A percentile compares a stretch with the other conserved stretches of the same genome.
phyloP scores from a whole-genome alignment of 2,113 vertebrate species.

The Hippolais icterina region DNA sequence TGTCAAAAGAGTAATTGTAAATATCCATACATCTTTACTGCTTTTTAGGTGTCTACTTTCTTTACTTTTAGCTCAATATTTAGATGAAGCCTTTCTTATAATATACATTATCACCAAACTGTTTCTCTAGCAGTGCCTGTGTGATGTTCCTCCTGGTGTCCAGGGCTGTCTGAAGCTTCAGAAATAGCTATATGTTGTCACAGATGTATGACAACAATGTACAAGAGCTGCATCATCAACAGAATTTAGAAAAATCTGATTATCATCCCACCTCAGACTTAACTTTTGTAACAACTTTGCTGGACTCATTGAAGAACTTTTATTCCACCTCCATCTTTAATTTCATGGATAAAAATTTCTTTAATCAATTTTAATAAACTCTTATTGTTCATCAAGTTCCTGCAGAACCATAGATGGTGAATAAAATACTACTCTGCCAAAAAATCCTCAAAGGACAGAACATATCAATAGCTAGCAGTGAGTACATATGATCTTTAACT shows the following conservation, averaged over 20 bases:
- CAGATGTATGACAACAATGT: not conserved
- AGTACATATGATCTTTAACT: not conserved
- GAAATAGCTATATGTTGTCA: not conserved
- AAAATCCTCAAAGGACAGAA: not conserved
- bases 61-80: not conserved
- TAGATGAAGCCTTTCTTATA: not conserved
- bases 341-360: not conserved
- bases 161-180: not conserved
- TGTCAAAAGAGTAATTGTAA: not conserved
- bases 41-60: not conserved
- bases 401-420: fast-evolving
- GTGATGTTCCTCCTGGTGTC: not conserved
- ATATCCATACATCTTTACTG: not conserved
- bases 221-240: not conserved
- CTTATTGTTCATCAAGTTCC: not conserved
- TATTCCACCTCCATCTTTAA: not conserved
- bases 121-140: not conserved
- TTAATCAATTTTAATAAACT: not conserved
- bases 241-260: not conserved
- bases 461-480: not conserved
- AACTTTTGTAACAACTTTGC: not conserved
- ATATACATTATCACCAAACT: not conserved
- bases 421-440: not conserved
- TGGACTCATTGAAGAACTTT: not conserved
- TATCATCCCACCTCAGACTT: fast-evolving